phyloP scores from a whole-genome alignment of 2,797 vertebrate genomes.

The Enteromius radiatus region DNA sequence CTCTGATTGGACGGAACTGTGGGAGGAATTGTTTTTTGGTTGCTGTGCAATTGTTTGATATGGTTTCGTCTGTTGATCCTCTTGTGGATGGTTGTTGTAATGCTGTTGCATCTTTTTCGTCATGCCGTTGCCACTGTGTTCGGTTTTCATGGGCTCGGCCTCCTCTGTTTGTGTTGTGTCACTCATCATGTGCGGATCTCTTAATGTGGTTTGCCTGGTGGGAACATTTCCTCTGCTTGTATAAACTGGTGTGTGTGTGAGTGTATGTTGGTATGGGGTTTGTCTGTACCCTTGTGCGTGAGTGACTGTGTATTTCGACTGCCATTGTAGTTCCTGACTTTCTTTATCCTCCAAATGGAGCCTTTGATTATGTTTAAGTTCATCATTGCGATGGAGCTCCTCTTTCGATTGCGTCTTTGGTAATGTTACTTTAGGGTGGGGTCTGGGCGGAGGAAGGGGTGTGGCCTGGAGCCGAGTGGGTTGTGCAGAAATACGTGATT shows the following conservation, averaged over 20 bases:
- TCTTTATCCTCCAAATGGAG: slow-evolving; percentile 67
- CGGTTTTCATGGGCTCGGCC: slow-evolving; percentile 36
- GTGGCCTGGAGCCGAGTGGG: slow-evolving; percentile 55
- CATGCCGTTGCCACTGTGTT: slow-evolving; percentile 42
- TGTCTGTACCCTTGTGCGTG: slow-evolving; percentile 57
- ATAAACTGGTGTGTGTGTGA: slow-evolving; percentile 58
- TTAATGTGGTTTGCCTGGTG: slow-evolving; percentile 37
- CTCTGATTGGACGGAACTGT: slow-evolving; percentile 43
- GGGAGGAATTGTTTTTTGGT: slow-evolving; percentile 31
- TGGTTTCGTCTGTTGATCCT: slow-evolving; percentile 58
- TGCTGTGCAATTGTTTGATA: slow-evolving; percentile 49
- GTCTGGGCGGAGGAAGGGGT: slow-evolving; percentile 57
- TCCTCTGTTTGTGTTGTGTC: slow-evolving; percentile 56
- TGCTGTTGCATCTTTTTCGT: slow-evolving; percentile 37
- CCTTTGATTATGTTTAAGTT: slow-evolving; percentile 78
- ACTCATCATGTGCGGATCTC: slow-evolving; percentile 50
- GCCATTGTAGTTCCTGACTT: slow-evolving; percentile 67
- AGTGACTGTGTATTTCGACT: slow-evolving; percentile 70
- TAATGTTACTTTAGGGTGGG: slow-evolving; percentile 53
- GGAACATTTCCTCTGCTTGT: slow-evolving; percentile 62
- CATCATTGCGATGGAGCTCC: slow-evolving; percentile 76
- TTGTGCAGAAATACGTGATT: slow-evolving; percentile 60
- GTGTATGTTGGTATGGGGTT: slow-evolving; percentile 50
- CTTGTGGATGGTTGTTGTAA: slow-evolving; percentile 54
- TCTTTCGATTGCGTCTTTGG: slow-evolving; percentile 73